A percentile compares a stretch with the other conserved stretches of the same genome.
Conservation (phyloP, 2,113 vertebrate genomes). For the Dasypus novemcinctus region DNA sequence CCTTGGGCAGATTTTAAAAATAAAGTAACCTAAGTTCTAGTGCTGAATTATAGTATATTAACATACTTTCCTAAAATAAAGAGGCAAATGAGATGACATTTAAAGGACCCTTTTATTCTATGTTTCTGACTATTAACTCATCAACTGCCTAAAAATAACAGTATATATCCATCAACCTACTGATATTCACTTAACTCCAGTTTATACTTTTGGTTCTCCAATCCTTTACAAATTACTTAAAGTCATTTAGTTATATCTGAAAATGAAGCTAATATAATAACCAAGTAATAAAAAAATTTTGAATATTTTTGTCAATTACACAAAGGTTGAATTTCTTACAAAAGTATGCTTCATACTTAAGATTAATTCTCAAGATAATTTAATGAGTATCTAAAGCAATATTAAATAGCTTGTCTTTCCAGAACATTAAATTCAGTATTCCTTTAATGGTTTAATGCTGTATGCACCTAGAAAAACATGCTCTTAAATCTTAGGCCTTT, state of each 20-base stretch:
- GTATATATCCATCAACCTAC: neutral
- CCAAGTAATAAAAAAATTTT: neutral
- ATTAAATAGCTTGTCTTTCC: neutral
- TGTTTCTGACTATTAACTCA: neutral
- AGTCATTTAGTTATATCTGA: neutral
- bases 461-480: too few species aligned
- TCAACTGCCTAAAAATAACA: neutral
- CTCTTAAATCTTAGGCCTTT: too few species aligned
- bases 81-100: neutral
- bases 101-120: neutral
- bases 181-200: neutral
- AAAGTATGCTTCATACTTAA: constrained; percentile 12
- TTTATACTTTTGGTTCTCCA: neutral
- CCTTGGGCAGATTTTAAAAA: neutral
- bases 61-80: constrained; percentile 19
- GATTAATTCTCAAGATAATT: neutral
- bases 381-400: neutral
- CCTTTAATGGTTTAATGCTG: too few species aligned
- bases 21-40: neutral
- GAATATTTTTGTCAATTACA: neutral
- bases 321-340: neutral
- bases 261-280: neutral
- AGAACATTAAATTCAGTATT: neutral
- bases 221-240: neutral
- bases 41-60: neutral